Evolutionary conservation across 1,140 invertebrate species (phyloP), one percentile per base, ranked within the genome.

Genomic region (Platyscapa corneri): DNA sequence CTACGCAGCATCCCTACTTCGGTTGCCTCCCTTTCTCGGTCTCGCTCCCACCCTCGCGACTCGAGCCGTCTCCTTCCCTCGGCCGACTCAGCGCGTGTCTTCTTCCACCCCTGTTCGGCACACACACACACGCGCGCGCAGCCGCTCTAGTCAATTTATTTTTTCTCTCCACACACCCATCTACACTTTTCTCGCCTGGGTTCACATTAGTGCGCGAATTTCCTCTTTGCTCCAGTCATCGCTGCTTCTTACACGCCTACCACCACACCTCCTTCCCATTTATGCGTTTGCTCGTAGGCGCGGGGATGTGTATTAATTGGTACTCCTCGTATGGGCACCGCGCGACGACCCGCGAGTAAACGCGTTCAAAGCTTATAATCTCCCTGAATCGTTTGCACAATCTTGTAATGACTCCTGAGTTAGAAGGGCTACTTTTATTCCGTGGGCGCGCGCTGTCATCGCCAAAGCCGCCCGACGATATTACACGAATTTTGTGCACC

Each of bases 1-100:
- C 78, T 65, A 82, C 70, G 85, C 87, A 87, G 84, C 80, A 23
- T 87, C 67, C 72, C 77, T 65, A 82, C 72, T 79, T 84, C 85
- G 64, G 64, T 39, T 81, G 46, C 46, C 34, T 78, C 67, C 18
- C 16, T 75, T 60, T 60, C 27, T 10, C 56, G 1, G 56, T 60
- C 20, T 60, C 56, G 3, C 23, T 60, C 76, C 76, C 80, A 6
- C 42, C 34, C 74, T 30, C 42, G 39, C 37, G 3, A n/a, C 39
- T 23, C 42, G 5, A 46, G 5, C 42, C 12, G 12, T 46, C 49
- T 53, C 49, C 16, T 18, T 10, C 46, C n/a, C 76, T 34, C 32
- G 46, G 5, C 7, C n/a, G 3, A 8, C 10, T 74, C 3, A 27
- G 74, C 18, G 23, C 39, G 10, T 49, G 27, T 76, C 74, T 46